phyloP scores from a whole-genome alignment of 2,797 vertebrate genomes.

The Ctenopoma multispine region DNA sequence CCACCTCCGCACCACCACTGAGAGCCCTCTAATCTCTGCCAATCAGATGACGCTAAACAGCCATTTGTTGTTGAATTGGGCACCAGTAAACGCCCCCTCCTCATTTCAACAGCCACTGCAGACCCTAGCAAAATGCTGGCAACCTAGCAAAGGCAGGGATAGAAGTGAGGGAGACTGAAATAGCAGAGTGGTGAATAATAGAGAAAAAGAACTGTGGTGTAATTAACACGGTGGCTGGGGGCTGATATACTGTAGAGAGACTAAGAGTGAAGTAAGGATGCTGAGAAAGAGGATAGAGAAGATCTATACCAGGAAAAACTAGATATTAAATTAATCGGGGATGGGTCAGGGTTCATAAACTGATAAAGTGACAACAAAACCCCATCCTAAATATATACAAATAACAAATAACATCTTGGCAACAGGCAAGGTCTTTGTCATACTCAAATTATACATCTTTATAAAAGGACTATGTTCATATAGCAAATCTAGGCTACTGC shows the following conservation, averaged over 20 bases:
- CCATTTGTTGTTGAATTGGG: slow-evolving; percentile 77
- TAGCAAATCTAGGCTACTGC: slow-evolving; percentile 15
- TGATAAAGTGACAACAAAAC: slow-evolving; percentile 19
- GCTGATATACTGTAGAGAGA: slow-evolving; percentile 61
- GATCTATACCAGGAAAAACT: slow-evolving; percentile 19
- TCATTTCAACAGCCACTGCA: slow-evolving; percentile 65
- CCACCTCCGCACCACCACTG: slow-evolving; percentile 70
- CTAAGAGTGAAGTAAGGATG: slow-evolving; percentile 27
- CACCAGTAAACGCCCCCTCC: slow-evolving; percentile 58
- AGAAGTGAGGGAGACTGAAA: slow-evolving; percentile 70
- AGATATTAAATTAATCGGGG: slow-evolving; percentile 31
- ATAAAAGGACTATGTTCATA: neutral
- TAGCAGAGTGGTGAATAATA: slow-evolving; percentile 77
- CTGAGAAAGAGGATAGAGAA: slow-evolving; percentile 27
- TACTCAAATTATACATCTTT: slow-evolving; percentile 4
- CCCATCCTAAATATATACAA: neutral
- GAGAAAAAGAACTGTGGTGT: slow-evolving; percentile 71
- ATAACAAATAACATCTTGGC: slow-evolving; percentile 22
- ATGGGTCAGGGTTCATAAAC: neutral
- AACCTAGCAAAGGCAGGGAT: slow-evolving; percentile 50
- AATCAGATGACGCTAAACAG: slow-evolving; percentile 79
- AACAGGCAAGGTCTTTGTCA: neutral
- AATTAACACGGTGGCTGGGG: slow-evolving; percentile 75
- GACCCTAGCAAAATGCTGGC: slow-evolving; percentile 74
- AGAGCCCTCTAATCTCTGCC: slow-evolving; percentile 81